These are phyloP conservation scores for Sebastes minor DNA, from an alignment of 2,797 vertebrate species.

Conservation along the genomic window DNA sequence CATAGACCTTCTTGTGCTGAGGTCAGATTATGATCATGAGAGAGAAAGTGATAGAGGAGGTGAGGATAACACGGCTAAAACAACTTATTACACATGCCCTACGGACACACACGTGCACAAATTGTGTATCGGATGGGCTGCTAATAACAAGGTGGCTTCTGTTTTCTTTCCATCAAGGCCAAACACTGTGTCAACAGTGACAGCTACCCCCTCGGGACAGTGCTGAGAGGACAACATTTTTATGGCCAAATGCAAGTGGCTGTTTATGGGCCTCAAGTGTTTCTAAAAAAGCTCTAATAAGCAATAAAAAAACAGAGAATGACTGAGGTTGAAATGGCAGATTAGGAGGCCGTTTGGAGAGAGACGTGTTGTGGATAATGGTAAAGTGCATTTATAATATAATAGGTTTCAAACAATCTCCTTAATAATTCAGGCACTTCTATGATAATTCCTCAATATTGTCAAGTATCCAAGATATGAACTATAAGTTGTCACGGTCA, in stretches of 20 bases:
- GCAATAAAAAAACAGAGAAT: neutral
- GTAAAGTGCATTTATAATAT: neutral
- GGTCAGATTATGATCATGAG: neutral
- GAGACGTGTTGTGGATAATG: neutral
- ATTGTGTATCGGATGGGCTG: neutral
- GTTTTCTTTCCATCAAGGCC: conserved; percentile 24
- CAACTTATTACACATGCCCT: neutral
- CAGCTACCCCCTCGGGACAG: neutral
- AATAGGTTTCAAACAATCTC: neutral
- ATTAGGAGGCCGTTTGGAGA: neutral
- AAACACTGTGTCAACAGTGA: conserved; percentile 25
- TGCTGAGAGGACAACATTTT: conserved; percentile 23
- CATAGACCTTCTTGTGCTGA: neutral
- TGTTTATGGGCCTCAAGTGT: conserved; percentile 35
- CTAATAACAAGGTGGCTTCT: conserved; percentile 23
- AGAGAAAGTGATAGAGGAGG: neutral
- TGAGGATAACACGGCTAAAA: neutral
- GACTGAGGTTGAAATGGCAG: neutral
- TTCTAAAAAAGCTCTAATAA: conserved; percentile 19
- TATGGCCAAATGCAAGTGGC: conserved; percentile 20
- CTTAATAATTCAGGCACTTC: neutral
- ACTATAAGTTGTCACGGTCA: neutral
- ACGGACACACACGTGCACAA: neutral
- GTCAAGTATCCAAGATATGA: neutral
- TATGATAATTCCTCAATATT: neutral